These are phyloP conservation scores for Tricholauxania praeusta DNA, from an alignment of 2,888 invertebrate genomes.

Conservation along the genomic window DNA sequence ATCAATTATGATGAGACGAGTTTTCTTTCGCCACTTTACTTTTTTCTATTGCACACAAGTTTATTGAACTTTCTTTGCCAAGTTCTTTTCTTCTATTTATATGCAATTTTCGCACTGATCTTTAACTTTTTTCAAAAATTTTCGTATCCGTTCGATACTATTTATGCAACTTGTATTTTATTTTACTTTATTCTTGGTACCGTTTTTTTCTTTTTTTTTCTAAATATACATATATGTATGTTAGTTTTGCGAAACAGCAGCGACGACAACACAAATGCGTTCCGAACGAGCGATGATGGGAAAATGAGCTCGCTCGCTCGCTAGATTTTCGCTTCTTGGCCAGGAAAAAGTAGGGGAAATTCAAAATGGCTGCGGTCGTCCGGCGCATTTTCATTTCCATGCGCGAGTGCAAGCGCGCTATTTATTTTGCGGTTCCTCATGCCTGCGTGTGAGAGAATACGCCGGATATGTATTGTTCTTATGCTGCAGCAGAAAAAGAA, in stretches of 20 bases:
- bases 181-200: conserved; percentile 22
- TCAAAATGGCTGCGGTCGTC: conserved; percentile 21
- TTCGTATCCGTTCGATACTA: too few species aligned
- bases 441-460: neutral
- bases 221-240: conserved; percentile 1
- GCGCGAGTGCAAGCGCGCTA: conserved; percentile 8
- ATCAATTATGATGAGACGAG: neutral
- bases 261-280: conserved; percentile 15
- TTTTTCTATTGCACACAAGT: neutral
- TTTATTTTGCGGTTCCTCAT: neutral
- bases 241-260: conserved; percentile 13
- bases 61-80: neutral
- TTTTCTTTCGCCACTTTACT: neutral
- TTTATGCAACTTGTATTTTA: conserved; percentile 20
- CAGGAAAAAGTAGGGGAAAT: conserved; percentile 22
- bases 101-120: conserved; percentile 10
- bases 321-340: conserved; percentile 4
- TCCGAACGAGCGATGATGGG: conserved; percentile 24
- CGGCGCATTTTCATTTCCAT: conserved; percentile 15
- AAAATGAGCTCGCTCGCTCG: conserved; percentile 29
- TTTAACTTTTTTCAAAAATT: too few species aligned
- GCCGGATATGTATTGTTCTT: neutral
- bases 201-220: conserved; percentile 8
- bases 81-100: too few species aligned
- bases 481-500: neutral